phyloP scores from a whole-genome alignment of 2,797 vertebrate genomes.

The Spheniscus humboldti region DNA sequence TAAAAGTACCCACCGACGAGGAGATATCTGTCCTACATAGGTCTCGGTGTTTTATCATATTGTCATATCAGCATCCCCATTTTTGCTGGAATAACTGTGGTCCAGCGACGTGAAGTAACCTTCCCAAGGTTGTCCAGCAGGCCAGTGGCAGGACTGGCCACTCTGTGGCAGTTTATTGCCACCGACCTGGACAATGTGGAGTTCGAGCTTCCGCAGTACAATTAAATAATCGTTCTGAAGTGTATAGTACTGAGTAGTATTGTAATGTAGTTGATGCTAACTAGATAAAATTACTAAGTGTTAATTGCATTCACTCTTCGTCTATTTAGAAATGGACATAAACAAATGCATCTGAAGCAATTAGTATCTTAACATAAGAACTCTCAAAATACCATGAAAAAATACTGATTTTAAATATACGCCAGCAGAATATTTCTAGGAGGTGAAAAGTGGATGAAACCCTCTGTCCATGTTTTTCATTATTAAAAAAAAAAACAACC shows the following conservation, averaged over 20 bases:
- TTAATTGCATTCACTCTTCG: not conserved
- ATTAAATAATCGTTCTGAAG: not conserved
- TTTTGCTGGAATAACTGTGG: not conserved
- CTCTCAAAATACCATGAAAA: not conserved
- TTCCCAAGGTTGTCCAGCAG: not conserved
- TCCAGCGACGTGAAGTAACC: not conserved
- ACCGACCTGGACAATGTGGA: not conserved
- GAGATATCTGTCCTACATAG: accelerated
- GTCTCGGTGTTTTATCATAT: not conserved
- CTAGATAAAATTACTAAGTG: not conserved
- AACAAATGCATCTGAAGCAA: not conserved
- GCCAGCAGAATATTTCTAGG: not conserved
- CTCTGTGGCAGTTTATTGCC: not conserved
- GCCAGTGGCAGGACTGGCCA: not conserved
- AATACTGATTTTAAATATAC: not conserved
- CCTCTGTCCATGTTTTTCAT: not conserved
- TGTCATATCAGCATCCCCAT: not conserved
- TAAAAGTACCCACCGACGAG: not conserved
- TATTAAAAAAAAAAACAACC: not conserved
- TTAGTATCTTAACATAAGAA: not conserved
- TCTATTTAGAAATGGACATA: not conserved
- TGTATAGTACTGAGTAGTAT: no score
- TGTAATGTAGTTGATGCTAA: not conserved
- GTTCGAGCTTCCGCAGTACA: not conserved
- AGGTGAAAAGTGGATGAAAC: not conserved